Base-by-base conservation (phyloP, 2,888 invertebrate species). In the Heliothis peltigera region DNA sequence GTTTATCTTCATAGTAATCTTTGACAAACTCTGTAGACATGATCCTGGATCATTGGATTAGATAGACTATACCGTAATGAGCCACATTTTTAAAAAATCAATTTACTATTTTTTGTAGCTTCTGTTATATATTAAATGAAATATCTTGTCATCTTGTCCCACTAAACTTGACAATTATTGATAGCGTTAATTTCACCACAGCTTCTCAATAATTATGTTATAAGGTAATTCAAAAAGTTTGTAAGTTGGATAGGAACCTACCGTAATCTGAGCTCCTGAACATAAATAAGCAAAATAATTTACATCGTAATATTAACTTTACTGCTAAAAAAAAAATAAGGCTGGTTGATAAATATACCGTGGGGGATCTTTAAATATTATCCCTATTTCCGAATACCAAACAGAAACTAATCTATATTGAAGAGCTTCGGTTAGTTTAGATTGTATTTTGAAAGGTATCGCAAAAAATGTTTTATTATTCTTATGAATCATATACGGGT, bases 1-100 rank as follows among this genome's bases (percentile, higher is more conserved):
- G 74, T 64, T 82, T 47, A 58, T 70, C 66, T 82, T 72, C 80
- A 81, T 84, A 72, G 51, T 82, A 61, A 74, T 57, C 28, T 71
- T 44, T 54, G 51, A 69, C 25, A 48, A 49, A 43, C 66, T 54
- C 25, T 10, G 17, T 62, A 52, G 58, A 57, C 65, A 72, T 75
- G 61, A 32, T 62, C 51, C 43, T 51, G 44, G 28, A 42, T 64
- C 21, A 51, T 10, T 32, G 21, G 12, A 63, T 15, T 39, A 44
- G 18, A 54, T 32, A 12, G 12, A 56, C 15, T 43, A 42, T 7
- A 25, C 8, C 43, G 43, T 18, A 47, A 18, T 25, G 25, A 55
- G 35, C 44, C 21, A 21, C 18, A 57, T 65, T 60, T 68, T 64
- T 53, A n/a, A 42, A n/a, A 19, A 25, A 39, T 35, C 22, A 39